Base-by-base conservation (phyloP, 2,797 vertebrate species). In the Lepilemur ruficaudatus region DNA sequence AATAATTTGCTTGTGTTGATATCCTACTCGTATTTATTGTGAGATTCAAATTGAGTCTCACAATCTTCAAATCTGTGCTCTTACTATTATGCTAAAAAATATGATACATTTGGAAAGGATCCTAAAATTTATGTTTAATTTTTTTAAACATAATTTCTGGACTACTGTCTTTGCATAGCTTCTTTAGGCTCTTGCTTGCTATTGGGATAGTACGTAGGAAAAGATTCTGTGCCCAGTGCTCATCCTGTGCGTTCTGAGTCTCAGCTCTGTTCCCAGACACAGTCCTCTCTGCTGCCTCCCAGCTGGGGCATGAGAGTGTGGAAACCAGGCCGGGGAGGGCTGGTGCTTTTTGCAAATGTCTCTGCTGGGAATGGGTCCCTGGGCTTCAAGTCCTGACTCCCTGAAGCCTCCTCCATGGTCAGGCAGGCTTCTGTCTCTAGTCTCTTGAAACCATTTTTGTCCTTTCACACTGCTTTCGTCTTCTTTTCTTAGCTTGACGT, bases 231-330 rank as follows among this genome's bases (percentile, higher is more conserved):
- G 82, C 59, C 41, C 89, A 79, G 82, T 65, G 20, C 82, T 84
- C 90, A 87, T 52, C 28, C 55, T 78, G 25, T 4, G 7, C 13
- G 4, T 32, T 94, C 55, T 87, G 76, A 96, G 67, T 70, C 52
- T n/a, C 7, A 14, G 89, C 69, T 96, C 94, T 95, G 48, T n/a
- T 95, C 69, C 23, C 70, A 35, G 14, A 48, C 52, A 93, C 76
- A 81, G 95, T 88, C 52, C 28, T 72, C 65, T 91, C 94, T 91
- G 91, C 90, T 86, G 89, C 90, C 43, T 88, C 84, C 83, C 35
- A 61, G 38, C 57, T 93, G 41, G 52, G 22, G 82, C 94, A 11
- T 10, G 43, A 80, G 63, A 89, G 52, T 38, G 7, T 46, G 69
- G 91, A 41, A 93, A 97, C 91, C 96, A 82, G 1, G 55, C 65